Evolutionary conservation across 1,140 invertebrate genomes (phyloP).

Genomic region (Procambarus virginalis): DNA sequence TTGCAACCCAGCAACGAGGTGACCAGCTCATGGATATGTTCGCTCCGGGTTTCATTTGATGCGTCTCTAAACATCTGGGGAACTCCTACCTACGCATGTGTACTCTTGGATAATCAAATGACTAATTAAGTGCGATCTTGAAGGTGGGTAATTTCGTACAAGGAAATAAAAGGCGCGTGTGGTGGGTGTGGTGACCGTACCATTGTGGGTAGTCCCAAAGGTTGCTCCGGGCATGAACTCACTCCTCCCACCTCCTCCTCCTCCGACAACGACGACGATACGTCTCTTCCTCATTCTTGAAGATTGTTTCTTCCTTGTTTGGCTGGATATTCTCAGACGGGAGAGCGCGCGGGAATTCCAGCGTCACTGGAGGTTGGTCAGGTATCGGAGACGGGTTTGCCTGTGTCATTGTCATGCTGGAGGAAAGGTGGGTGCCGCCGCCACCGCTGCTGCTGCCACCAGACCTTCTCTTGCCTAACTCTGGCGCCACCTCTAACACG

Average conservation of each 20-base stretch:
- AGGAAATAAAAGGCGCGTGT: conserved; percentile 12
- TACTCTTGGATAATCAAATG: background rate
- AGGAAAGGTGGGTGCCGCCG: background rate
- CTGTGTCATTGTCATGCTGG: conserved; percentile 17
- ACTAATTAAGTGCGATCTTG: background rate
- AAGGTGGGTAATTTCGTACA: background rate
- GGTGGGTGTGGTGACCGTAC: background rate
- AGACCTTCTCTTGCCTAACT: background rate
- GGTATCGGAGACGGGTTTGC: background rate
- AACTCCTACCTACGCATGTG: no score
- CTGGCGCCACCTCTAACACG: background rate
- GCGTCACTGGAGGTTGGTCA: conserved; percentile 4
- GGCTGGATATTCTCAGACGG: conserved; percentile 40
- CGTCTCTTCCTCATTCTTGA: conserved; percentile 51
- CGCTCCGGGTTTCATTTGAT: no score
- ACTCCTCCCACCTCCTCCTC: conserved; percentile 17
- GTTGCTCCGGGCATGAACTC: conserved; percentile 32
- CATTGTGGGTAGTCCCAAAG: conserved; percentile 34
- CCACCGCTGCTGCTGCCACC: background rate
- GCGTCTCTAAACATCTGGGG: no score
- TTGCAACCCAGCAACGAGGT: no score
- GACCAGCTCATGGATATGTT: no score
- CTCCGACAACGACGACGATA: background rate
- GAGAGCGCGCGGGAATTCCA: conserved; percentile 52
- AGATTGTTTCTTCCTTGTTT: conserved; percentile 58